Evolutionary conservation across 2,888 invertebrate genomes (phyloP), one percentile per base, ranked within the genome.

Genomic region (Protonemura montana): DNA sequence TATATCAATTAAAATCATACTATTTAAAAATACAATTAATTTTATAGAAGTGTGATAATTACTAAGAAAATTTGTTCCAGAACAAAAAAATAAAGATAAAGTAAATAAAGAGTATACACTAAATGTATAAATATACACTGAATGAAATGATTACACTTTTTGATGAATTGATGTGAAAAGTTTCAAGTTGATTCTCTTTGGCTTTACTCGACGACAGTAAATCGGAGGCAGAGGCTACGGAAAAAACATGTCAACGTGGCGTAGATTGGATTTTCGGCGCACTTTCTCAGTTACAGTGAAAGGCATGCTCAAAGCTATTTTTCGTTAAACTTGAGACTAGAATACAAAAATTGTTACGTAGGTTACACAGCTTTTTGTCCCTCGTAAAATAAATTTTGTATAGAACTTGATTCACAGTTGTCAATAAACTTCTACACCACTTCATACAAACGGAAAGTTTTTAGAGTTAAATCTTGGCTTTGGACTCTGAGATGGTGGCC

Each of bases 401-500:
- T 59, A 21, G n/a, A 59, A 21, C 59, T 59, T 10, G 3, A 13
- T 59, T 59, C 59, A 59, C 59, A 59, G 59, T 59, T n/a, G n/a
- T n/a, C 59, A 13, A 21, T 59, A 59, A 6, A 35, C n/a, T 59
- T 21, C 59, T 59, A 59, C 59, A 78, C 78, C 42, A 7, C 3
- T 76, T 87, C 87, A 87, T 81, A 87, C 86, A 85, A 85, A 87
- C 59, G 87, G 87, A 77, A 87, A 86, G 59, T 87, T 84, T 84
- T 84, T 87, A 76, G 87, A 87, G 80, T 59, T 87, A 82, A 86
- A 87, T 84, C 87, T 87, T 16, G 86, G 77, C 86, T 86, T 87
- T 3, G 87, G 87, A 29, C 86, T 87, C 82, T 87, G 86, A 41
- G 87, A 86, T 82, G 87, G 86, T 59, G 87, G 85, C 5, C 78